Evolutionary conservation across 2,113 vertebrate genomes (phyloP).

Genomic region (Rhinoderma darwinii): DNA sequence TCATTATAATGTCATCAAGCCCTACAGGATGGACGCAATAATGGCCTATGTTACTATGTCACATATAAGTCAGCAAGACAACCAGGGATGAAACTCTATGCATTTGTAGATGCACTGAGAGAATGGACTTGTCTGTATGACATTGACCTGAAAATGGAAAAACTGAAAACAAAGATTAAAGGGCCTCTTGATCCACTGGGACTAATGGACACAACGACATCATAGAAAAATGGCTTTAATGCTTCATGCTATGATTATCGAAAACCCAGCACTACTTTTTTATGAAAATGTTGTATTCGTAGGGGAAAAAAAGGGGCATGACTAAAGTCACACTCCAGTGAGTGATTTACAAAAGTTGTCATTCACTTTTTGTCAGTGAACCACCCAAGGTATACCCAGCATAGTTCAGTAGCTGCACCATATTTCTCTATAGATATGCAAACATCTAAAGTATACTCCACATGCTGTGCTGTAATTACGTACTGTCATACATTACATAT

Average conservation of each 20-base stretch:
- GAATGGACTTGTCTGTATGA: background rate
- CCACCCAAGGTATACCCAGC: background rate
- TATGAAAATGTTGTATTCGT: background rate
- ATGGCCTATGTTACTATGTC: background rate
- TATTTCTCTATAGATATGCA: too few species aligned
- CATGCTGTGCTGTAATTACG: too few species aligned
- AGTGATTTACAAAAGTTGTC: background rate
- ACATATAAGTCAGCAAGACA: background rate
- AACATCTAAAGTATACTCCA: too few species aligned
- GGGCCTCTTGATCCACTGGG: background rate
- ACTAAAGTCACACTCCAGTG: too few species aligned
- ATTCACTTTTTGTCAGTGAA: background rate
- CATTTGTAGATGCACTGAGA: background rate
- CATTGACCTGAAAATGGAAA: background rate
- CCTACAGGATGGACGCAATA: background rate
- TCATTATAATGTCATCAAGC: slow-evolving; percentile 16
- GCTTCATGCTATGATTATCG: background rate
- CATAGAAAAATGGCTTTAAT: background rate
- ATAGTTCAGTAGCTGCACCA: background rate
- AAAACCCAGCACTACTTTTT: background rate
- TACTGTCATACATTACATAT: too few species aligned
- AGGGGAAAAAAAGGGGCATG: background rate
- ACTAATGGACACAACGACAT: background rate
- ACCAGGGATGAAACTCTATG: background rate
- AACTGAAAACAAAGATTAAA: background rate